Evolutionary conservation across 2,888 invertebrate genomes (phyloP).

Genomic region (Eudemis profundana): DNA sequence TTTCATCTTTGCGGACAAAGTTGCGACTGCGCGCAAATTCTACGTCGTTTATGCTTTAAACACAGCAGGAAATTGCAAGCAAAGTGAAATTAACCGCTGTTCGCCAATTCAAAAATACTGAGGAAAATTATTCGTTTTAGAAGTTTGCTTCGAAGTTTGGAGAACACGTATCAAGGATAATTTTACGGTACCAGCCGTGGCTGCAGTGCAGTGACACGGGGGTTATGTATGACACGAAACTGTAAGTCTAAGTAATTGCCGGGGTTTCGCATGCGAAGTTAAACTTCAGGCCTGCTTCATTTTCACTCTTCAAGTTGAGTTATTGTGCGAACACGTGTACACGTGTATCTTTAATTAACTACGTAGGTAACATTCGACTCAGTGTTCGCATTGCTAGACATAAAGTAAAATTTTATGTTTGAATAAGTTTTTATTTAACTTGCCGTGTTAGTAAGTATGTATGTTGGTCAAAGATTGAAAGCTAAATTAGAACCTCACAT

Average conservation of each 20-base stretch:
- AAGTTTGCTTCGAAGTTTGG: slow-evolving; percentile 12
- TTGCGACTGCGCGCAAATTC: not conserved
- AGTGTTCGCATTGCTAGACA: too few species aligned
- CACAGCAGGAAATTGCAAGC: too few species aligned
- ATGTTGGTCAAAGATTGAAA: too few species aligned
- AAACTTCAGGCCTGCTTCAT: not conserved
- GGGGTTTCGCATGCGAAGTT: not conserved
- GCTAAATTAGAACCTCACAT: too few species aligned
- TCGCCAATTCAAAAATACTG: slow-evolving; percentile 5
- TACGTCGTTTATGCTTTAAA: not conserved
- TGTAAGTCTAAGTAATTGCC: not conserved
- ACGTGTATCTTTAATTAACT: too few species aligned
- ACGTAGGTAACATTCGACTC: too few species aligned
- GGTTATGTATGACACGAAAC: not conserved
- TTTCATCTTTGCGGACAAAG: too few species aligned
- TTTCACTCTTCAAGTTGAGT: not conserved
- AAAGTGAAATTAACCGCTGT: slow-evolving; percentile 1
- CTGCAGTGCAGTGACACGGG: slow-evolving; percentile 19
- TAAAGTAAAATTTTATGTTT: too few species aligned
- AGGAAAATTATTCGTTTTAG: not conserved
- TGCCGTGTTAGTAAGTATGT: too few species aligned
- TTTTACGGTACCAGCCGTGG: slow-evolving; percentile 8
- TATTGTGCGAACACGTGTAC: too few species aligned
- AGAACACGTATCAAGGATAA: slow-evolving; percentile 30
- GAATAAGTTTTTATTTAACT: too few species aligned